Evolutionary conservation across 2,797 vertebrate genomes (phyloP).

Genomic region (Selene dorsalis): DNA sequence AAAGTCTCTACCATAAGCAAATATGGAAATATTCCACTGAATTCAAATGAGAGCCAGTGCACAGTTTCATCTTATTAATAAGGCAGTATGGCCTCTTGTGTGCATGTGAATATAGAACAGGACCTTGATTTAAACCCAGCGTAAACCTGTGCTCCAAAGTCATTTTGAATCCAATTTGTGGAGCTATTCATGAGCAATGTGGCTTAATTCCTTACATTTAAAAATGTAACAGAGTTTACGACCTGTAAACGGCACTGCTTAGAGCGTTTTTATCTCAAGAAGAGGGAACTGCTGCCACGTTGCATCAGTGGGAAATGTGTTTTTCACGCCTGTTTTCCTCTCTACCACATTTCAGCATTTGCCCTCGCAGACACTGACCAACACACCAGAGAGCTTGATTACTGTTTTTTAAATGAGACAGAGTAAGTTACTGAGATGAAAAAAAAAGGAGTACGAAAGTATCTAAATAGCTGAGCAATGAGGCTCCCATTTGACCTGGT

Average conservation of each 20-base stretch:
- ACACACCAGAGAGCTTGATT: conserved; percentile 65
- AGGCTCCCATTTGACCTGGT: conserved; percentile 62
- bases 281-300: conserved; percentile 64
- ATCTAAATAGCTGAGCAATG: conserved; percentile 71
- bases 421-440: conserved; percentile 44
- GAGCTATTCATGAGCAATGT: conserved; percentile 38
- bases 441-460: conserved; percentile 45
- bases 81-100: conserved; percentile 55
- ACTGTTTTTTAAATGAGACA: conserved; percentile 58
- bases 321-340: conserved; percentile 65
- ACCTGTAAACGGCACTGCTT: conserved; percentile 65
- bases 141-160: conserved; percentile 58
- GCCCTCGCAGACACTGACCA: conserved; percentile 66
- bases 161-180: conserved; percentile 65
- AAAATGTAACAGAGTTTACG: conserved; percentile 64
- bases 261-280: conserved; percentile 51
- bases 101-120: conserved; percentile 63
- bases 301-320: conserved; percentile 58
- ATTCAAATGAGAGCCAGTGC: conserved; percentile 75
- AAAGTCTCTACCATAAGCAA: conserved; percentile 77
- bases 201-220: conserved; percentile 60
- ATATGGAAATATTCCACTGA: conserved; percentile 76
- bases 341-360: conserved; percentile 53
- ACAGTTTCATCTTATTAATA: conserved; percentile 73
- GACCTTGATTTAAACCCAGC: conserved; percentile 62